Evolutionary conservation across 2,113 vertebrate genomes (phyloP), one percentile per base, ranked within the genome.

Genomic region (Gila orcuttii): DNA sequence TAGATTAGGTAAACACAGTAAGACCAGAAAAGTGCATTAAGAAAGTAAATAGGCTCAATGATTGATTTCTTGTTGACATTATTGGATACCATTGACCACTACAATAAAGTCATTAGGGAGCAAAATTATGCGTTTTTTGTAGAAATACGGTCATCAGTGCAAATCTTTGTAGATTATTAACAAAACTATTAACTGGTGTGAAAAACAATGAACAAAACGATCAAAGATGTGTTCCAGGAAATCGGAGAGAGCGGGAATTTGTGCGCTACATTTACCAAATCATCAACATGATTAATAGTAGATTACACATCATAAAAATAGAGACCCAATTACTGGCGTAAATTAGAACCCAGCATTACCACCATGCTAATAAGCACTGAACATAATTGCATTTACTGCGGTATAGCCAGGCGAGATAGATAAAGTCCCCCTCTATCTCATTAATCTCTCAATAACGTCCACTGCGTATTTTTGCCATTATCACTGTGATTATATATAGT

Each of bases 381-480:
- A 91, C 92, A 93, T 95, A 95, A 95, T 95, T 95, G 94, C 93
- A 93, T 95, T 93, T 95, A 94, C 92, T 86, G 89, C 94, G 87
- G 92, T 92, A 92, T 94, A 94, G 94, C 93, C 75, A 94, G 92
- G 89, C 82, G 89, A 93, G 93, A 95, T 94, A 95, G 94, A 95
- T 94, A 94, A 94, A 93, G 93, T 91, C 90, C 91, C 75, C 89
- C 91, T 94, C 91, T 91, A 93, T 92, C 91, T 94, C 89, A 90
- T 95, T 94, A 94, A 95, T 94, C 93, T 95, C 93, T 93, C 93
- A 94, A 93, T 94, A 94, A 94, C 91, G 91, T 91, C 90, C 89
- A 89, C 84, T 80, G 75, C 82, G n/a, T 64, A 91, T 92, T 93
- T 90, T 87, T 91, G 92, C 60, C 68, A 90, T 93, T 91, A 90